Base-by-base conservation (phyloP, 2,113 vertebrate genomes). In the Pandion haliaetus region DNA sequence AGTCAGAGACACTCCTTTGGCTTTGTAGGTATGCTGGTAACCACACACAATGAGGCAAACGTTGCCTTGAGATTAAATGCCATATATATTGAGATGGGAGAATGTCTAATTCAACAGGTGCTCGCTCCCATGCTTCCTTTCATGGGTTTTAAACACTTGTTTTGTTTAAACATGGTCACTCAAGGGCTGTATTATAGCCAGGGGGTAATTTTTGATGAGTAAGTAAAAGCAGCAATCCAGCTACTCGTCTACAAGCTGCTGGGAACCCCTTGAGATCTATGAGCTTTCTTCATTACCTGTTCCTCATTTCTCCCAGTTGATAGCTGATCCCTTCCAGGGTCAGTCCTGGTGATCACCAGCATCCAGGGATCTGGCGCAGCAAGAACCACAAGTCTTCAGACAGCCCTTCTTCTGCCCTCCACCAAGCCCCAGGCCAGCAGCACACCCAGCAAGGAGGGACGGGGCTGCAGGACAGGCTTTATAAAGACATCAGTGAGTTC, bases 321-420 rank as follows among this genome's bases (percentile, higher is more conserved):
- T 20, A 70, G 36, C 28, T 6, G 49, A 59, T 49, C 69, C 62
- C 95, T 89, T 36, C 72, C 87, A 44, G 24, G 16, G 26, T 29
- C 82, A 72, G 28, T 29, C 49, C 76, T 36, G 24, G 32, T 14
- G 32, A 23, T 7, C 28, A 14, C 67, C 86, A 58, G 80, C 15
- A 40, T 1, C 82, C 83, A 21, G 69, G 67, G 76, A 13, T 54
- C 3, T 7, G 17, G 3, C 18, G 9, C 0, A 0, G 23, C 57
- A 55, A 55, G 71, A 88, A 11, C n/a, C 63, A 18, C 21, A 0
- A 32, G 31, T 10, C 42, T 14, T 49, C 36, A 20, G 52, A 2
- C 19, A 2, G 14, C 8, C 2, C 49, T 18, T 26, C n/a, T 45
- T 9, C 42, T 28, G 42, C 38, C 71, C 82, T 9, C 29, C 52